phyloP scores from a whole-genome alignment of 1,140 invertebrate species.

The Bombus vancouverensis region DNA sequence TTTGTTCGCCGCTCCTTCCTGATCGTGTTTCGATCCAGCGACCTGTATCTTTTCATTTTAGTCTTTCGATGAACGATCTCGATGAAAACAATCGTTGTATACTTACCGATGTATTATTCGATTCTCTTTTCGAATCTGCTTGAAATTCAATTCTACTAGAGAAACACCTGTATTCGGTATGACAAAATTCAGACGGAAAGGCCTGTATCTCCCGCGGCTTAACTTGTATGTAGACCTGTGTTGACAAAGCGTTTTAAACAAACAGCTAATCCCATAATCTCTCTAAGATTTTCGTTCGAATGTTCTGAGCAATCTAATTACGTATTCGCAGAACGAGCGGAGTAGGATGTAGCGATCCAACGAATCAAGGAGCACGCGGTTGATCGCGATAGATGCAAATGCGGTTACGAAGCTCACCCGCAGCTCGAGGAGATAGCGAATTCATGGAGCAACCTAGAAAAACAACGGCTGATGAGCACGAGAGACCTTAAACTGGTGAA shows the following conservation, averaged over 20 bases:
- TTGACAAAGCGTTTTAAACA: not conserved
- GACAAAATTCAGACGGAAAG: too few relatives aligned
- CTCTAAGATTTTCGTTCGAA: not conserved
- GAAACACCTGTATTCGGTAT: too few relatives aligned
- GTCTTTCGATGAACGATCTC: not conserved
- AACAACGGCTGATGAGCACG: constrained; percentile 59
- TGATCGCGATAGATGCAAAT: constrained; percentile 43
- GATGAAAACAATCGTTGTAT: constrained; percentile 18
- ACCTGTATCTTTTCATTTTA: constrained; percentile 9
- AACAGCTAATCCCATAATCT: not conserved
- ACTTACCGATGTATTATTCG: constrained; percentile 3
- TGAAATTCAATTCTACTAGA: not conserved
- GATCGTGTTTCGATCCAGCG: constrained; percentile 8
- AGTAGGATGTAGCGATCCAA: not conserved
- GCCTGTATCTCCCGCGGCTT: not conserved
- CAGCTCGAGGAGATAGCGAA: constrained; percentile 39
- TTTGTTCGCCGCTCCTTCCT: not conserved
- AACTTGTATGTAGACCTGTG: not conserved
- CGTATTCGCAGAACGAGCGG: too few relatives aligned
- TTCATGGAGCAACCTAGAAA: constrained; percentile 54
- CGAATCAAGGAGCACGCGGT: not conserved
- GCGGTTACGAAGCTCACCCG: constrained; percentile 47
- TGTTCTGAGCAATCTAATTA: not conserved
- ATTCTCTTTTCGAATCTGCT: not conserved
- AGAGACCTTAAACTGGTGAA: constrained; percentile 67